A percentile compares a stretch with the other conserved stretches of the same genome.
Conservation (phyloP, 2,113 vertebrate genomes). For the Peromyscus polionotus region DNA sequence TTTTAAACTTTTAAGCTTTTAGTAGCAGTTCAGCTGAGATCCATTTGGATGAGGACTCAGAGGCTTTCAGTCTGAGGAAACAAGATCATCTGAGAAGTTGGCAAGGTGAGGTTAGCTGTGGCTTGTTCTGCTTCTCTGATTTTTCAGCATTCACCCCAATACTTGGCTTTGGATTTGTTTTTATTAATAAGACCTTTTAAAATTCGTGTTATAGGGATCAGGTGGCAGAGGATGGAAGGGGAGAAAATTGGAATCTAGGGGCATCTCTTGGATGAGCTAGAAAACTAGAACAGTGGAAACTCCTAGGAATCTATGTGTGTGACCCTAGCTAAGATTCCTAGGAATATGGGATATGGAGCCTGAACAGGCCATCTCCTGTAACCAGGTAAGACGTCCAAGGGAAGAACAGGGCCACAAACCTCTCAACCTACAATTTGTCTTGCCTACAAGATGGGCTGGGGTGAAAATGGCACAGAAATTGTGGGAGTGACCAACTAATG, state of each 20-base stretch:
- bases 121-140: no score
- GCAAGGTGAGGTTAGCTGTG: no score
- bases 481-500: neutral
- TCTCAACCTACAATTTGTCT: neutral
- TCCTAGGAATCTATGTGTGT: neutral
- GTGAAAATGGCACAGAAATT: neutral
- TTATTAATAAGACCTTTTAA: no score
- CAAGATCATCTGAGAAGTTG: no score
- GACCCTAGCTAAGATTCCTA: neutral
- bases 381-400: accelerated
- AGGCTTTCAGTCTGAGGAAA: no score
- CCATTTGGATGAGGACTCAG: no score
- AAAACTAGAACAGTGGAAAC: neutral
- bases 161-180: no score
- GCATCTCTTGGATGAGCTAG: neutral
- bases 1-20: no score
- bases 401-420: neutral
- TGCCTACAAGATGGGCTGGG: neutral
- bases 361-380: neutral
- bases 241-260: neutral
- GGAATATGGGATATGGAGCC: neutral
- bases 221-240: neutral
- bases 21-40: no score
- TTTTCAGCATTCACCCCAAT: no score
- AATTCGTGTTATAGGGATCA: neutral